Percentiles rank a stretch among this genome's conserved stretches.
Evolutionary conservation across 2,797 vertebrate species (phyloP).

Genomic region (Glyptemys insculpta): DNA sequence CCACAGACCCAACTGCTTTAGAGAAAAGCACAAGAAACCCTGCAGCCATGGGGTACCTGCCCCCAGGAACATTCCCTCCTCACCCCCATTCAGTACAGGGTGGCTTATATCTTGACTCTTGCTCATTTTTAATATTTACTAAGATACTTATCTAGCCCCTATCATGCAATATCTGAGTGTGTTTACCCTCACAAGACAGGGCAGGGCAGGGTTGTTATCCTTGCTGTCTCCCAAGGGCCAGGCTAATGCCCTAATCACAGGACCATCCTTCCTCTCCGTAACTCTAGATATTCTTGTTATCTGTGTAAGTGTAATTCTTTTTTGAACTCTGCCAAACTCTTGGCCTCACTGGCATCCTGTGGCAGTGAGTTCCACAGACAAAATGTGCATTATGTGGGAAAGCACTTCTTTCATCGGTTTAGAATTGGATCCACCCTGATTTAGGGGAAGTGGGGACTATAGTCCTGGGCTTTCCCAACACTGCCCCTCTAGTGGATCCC

Average conservation of each 20-base stretch:
- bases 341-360: not conserved
- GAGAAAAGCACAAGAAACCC: not conserved
- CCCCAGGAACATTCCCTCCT: not conserved
- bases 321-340: not conserved
- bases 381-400: not conserved
- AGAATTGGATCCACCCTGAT: not conserved
- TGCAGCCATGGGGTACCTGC: not conserved
- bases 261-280: not conserved
- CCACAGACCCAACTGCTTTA: not conserved
- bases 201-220: not conserved
- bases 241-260: not conserved
- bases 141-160: not conserved
- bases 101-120: not conserved
- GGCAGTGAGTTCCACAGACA: not conserved
- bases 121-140: not conserved
- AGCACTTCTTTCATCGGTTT: not conserved
- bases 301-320: not conserved
- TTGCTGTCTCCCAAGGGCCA: not conserved
- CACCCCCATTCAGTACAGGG: not conserved
- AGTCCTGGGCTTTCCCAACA: not conserved
- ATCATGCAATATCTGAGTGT: not conserved
- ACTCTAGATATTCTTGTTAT: not conserved
- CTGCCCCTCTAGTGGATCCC: not conserved
- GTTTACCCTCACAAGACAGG: not conserved
- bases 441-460: not conserved